Evolutionary conservation across 92 coral and sea anemone species (phyloP), one percentile per base, ranked within the genome.

Genomic region (Heliopora coerulea): DNA sequence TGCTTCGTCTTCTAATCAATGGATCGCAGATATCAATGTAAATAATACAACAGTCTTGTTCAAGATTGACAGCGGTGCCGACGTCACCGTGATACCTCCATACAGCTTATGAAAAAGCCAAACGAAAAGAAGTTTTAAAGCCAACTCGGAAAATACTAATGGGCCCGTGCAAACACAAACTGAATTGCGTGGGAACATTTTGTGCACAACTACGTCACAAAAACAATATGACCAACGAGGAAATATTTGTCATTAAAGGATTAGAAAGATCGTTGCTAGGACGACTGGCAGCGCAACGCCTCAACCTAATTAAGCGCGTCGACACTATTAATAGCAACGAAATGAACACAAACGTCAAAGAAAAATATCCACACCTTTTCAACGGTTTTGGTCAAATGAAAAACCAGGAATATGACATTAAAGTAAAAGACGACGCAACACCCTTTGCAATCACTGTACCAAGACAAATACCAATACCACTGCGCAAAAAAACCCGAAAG

Each of bases 241-340:
- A 62, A 21, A 59, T 49, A 32, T 68, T 24, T 24, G 62, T 48
- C 59, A 49, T 77, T 19, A 58, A 67, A 24, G 65, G 73, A 62
- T 50, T 83, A 42, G 83, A 80, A 64, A 49, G 74, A 83, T 82
- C 87, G 62, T 80, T 84, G 28, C 80, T 79, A 12, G 65, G 78
- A 8, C 56, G 88, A 79, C 14, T 41, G 26, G 59, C 46, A 33
- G 59, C 84, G 52, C 83, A 32, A 12, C 77, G 60, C 29, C 54
- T 77, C 48, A 61, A 83, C 39, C 83, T 83, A 59, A 69, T 83
- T 27, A 17, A 17, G 5, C 58, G 74, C 13, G 63, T 78, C 14
- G 8, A 20, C 37, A 65, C 46, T 21, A 7, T 79, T 15, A 59
- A 62, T 35, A 77, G 57, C 40, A 58, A 58, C 35, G 25, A 82